Base-by-base conservation (phyloP, 1,140 invertebrate genomes). In the Mercenaria mercenaria region DNA sequence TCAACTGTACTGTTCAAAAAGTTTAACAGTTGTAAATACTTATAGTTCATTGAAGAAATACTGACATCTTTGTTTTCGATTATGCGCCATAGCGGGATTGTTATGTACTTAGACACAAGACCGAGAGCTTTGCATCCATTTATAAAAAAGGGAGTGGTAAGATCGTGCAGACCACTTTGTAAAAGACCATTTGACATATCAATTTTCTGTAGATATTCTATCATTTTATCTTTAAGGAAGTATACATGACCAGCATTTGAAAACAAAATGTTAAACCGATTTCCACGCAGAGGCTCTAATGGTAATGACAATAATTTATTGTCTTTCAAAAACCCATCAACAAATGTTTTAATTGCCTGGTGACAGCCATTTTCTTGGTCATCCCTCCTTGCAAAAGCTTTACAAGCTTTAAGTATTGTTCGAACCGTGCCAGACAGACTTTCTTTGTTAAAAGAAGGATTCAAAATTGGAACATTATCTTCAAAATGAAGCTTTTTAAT, bases 41-140 rank as follows among this genome's bases (percentile, higher is more conserved):
- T 50, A 1, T 37, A 4, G 47, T 64, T 88, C 77, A 89, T 83
- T 3, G 61, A 29, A n/a, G 52, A 23, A 29, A 91, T 89, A 20
- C 47, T 39, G 0, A 90, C 34, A n/a, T 67, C 13, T 41, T 86
- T 82, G 18, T 67, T 79, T 80, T 91, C 87, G 29, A 50, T 61
- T 20, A 91, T 50, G 15, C 76, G 90, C 90, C 79, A 92, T 15
- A 91, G 37, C 10, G 88, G 91, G 26, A 69, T 56, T 29, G 91
- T 91, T 29, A 92, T 59, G n/a, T 82, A 52, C 34, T 92, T 91
- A n/a, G 67, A 80, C 0, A 89, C 56, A 18, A 92, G 56, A 39
- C 91, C 90, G 0, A 88, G 32, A 23, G 90, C 90, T 82, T 91
- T 91, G n/a, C 69, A 88, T 20, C 88, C 90, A 87, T 81, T 80